phyloP scores from a whole-genome alignment of 2,797 vertebrate species.

The Glyptemys insculpta region DNA sequence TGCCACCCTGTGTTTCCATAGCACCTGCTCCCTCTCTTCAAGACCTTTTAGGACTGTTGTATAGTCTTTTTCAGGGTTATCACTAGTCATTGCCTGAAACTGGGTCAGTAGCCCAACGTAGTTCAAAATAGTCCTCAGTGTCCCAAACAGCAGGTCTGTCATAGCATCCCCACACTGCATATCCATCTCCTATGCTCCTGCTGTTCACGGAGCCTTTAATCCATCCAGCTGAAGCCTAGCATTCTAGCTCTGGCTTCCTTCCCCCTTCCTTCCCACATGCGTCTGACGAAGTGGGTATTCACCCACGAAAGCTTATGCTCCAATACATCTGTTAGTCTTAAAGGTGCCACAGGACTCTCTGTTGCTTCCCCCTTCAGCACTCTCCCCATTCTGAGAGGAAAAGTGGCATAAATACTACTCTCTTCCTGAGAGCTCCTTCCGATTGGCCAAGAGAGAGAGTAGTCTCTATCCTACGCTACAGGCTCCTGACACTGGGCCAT shows the following conservation, averaged over 20 bases:
- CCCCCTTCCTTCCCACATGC: too few species aligned
- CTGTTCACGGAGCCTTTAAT: not conserved
- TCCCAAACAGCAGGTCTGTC: not conserved
- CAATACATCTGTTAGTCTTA: too few species aligned
- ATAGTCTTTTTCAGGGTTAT: not conserved
- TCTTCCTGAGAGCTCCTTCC: not conserved
- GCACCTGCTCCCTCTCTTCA: not conserved
- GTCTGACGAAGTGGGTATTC: too few species aligned
- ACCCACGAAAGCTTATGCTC: too few species aligned
- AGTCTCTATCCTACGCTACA: not conserved
- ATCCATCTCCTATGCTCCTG: not conserved
- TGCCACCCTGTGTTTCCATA: not conserved
- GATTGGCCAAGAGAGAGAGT: not conserved
- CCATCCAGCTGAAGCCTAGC: not conserved
- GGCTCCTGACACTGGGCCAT: not conserved
- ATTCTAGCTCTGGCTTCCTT: not conserved
- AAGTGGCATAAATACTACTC: not conserved
- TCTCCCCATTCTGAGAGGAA: not conserved
- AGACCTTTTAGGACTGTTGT: not conserved
- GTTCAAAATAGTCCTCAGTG: not conserved
- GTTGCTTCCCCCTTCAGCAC: not conserved
- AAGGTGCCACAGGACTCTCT: too few species aligned
- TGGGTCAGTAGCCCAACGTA: not conserved
- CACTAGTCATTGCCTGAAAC: not conserved
- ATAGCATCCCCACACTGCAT: not conserved